Conservation (phyloP, 2,113 vertebrate genomes). For the Cephalophus harveyi region DNA sequence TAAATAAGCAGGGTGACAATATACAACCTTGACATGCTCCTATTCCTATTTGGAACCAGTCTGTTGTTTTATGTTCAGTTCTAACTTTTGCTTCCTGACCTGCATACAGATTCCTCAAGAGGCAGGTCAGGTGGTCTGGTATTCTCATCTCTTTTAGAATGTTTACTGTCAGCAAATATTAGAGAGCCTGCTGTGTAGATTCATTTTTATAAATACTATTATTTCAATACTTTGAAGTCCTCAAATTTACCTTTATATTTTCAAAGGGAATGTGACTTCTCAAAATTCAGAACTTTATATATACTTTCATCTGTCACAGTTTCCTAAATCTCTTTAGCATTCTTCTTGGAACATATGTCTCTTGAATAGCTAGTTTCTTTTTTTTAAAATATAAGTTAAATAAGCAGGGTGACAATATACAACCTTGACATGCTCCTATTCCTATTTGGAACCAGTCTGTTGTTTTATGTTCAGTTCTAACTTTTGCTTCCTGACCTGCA, state of each 20-base stretch:
- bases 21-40: not conserved
- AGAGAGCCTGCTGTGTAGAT: not conserved
- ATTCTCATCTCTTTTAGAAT: not conserved
- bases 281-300: not conserved
- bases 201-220: not conserved
- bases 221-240: not conserved
- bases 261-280: not conserved
- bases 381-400: not conserved
- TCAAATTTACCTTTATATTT: not conserved
- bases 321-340: not conserved
- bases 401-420: not conserved
- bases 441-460: not conserved
- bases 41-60: not conserved
- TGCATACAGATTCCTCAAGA: no score
- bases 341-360: not conserved
- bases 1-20: not conserved
- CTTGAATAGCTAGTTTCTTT: not conserved
- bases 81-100: not conserved
- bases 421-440: not conserved
- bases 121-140: not conserved
- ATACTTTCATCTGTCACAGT: not conserved
- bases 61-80: not conserved
- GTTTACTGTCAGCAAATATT: not conserved
- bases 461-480: not conserved
- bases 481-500: not conserved